A percentile compares a stretch with the other conserved stretches of the same genome.
Evolutionary conservation across 2,888 invertebrate genomes (phyloP).

Genomic region (Notodromas monacha): DNA sequence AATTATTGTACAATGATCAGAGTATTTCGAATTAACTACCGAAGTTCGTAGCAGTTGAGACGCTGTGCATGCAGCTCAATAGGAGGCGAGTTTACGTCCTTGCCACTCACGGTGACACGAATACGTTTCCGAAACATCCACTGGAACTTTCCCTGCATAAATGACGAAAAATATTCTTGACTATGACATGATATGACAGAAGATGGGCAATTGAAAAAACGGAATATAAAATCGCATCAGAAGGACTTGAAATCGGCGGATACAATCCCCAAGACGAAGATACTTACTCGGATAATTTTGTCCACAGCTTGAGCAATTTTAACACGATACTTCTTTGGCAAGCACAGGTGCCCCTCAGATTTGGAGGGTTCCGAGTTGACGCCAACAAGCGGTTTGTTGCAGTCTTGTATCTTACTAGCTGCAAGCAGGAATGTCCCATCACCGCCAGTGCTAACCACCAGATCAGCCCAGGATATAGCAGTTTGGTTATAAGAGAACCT

Average conservation of each 20-base stretch:
- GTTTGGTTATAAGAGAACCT: conserved; percentile 20
- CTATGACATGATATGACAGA: no score
- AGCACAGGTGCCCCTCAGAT: conserved; percentile 70
- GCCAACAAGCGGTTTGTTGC: conserved; percentile 65
- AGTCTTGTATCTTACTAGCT: conserved; percentile 40
- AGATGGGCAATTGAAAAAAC: no score
- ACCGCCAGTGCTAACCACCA: conserved; percentile 49
- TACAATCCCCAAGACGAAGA: background rate
- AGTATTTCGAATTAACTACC: no score
- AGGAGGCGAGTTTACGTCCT: conserved; percentile 26
- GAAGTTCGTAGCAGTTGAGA: conserved; percentile 20
- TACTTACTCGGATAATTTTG: conserved; percentile 32
- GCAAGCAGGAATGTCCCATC: conserved; percentile 89
- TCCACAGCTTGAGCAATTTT: conserved; percentile 43
- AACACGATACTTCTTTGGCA: conserved; percentile 49
- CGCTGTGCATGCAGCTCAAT: conserved; percentile 37
- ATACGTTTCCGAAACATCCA: conserved; percentile 69
- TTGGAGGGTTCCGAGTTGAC: conserved; percentile 78
- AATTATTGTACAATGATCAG: no score
- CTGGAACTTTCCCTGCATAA: conserved; percentile 33
- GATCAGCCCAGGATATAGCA: conserved; percentile 61
- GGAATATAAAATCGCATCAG: background rate
- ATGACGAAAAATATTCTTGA: conserved; percentile 8
- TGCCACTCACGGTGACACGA: conserved; percentile 44
- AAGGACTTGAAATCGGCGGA: background rate